Base-by-base conservation (phyloP, 2,888 invertebrate genomes). In the Trichopoda pennipes region DNA sequence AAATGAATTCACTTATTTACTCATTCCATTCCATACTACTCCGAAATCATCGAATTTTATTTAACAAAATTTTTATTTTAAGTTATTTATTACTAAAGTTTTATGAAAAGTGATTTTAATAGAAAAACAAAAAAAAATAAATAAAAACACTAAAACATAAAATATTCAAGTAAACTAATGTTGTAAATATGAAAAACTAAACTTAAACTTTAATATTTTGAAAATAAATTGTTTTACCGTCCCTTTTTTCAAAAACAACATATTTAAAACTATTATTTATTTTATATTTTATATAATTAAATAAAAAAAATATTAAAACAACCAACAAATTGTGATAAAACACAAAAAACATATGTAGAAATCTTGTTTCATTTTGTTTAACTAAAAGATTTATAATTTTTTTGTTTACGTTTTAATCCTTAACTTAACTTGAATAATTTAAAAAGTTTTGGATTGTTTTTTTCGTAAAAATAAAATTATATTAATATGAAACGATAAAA, bases 41-140 rank as follows among this genome's bases (percentile, higher is more conserved):
- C 49, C 56, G 63, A 77, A 77, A 77, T 81, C 81, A 81, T 78
- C 81, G 81, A 81, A 78, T 73, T 81, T 44, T 81, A 61, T 73
- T 61, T 35, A 55, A 80, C 12, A 44, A 38, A 1, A 38, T 38
- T 49, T 49, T 60, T 55, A n/a, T 28, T 60, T 66, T 60, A 1
- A 56, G 51, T 63, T 63, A 19, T 51, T 4, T 60, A 60, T 70
- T 51, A 72, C 60, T 49, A 60, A 51, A 51, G 4, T 68, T 70
- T 68, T 44, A 23, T 61, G 49, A 16, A 73, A 70, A 64, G 61
- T 72, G 53, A 61, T 72, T 72, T 72, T 32, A 72, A 32, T 32
- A 3, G 8, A 38, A 64, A 53, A 55, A 6, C 51, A 14, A 38
- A 28, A 44, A 61, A 12, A 60, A 14, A 49, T n/a, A 23, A 38